Evolutionary conservation across 1,140 invertebrate genomes (phyloP).

Genomic region (Wasmannia auropunctata): DNA sequence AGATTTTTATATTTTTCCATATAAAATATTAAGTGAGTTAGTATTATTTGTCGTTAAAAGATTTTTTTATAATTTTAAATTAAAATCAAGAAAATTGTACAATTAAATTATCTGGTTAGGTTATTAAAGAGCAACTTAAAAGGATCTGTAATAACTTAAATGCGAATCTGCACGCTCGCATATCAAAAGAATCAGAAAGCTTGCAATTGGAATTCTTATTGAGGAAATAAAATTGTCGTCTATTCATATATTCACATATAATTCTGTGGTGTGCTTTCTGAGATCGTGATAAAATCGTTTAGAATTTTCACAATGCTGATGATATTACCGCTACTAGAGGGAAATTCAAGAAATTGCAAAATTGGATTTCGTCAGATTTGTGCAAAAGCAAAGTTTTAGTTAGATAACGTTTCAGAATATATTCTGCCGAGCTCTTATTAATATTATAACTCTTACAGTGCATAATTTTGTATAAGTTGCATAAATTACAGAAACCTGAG

Average conservation of each 20-base stretch:
- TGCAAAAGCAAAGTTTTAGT: conserved; percentile 19
- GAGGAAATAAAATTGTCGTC: not conserved
- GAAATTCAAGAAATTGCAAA: conserved; percentile 12
- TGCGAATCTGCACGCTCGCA: not conserved
- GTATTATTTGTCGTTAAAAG: not conserved
- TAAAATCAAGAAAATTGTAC: too few relatives aligned
- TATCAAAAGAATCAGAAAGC: not conserved
- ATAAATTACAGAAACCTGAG: not conserved
- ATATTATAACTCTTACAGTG: not conserved
- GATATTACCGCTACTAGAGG: not conserved
- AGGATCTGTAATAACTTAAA: not conserved
- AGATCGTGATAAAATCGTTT: not conserved
- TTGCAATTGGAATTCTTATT: not conserved
- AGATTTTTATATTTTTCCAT: not conserved
- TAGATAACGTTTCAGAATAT: not conserved
- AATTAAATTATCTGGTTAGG: not conserved
- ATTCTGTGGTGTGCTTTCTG: not conserved
- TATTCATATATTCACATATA: not conserved
- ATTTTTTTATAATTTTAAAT: not conserved
- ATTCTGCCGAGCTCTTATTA: not conserved
- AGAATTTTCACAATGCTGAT: not conserved
- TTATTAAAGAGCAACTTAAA: not conserved
- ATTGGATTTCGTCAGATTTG: conserved; percentile 5
- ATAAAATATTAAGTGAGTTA: not conserved
- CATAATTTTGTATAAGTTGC: not conserved